Conservation (phyloP, 2,797 vertebrate genomes). For the Anableps anableps region DNA sequence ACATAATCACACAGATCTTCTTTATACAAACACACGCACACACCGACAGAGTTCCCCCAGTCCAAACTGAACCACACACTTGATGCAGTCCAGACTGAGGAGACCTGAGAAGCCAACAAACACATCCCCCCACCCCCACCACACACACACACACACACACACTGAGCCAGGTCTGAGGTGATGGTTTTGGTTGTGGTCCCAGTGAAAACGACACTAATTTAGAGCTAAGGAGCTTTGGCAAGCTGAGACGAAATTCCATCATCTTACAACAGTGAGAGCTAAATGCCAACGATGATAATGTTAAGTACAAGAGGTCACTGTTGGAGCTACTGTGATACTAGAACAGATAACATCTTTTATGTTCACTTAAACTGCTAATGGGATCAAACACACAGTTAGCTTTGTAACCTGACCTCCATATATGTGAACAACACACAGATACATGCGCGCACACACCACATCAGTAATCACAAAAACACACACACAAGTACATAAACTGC, state of each 20-base stretch:
- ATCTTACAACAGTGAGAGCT: slow-evolving; percentile 16
- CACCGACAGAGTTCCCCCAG: slow-evolving; percentile 14
- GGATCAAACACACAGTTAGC: slow-evolving; percentile 42
- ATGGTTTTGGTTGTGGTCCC: slow-evolving; percentile 73
- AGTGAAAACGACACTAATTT: slow-evolving; percentile 74
- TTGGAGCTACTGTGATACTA: slow-evolving; percentile 21
- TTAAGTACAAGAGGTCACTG: slow-evolving; percentile 8
- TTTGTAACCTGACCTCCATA: slow-evolving; percentile 42
- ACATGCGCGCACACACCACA: slow-evolving; percentile 8
- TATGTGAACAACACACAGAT: slow-evolving; percentile 16
- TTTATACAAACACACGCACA: slow-evolving; percentile 18
- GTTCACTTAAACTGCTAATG: slow-evolving; percentile 32
- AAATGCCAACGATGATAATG: slow-evolving; percentile 35
- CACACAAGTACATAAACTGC: slow-evolving; percentile 7
- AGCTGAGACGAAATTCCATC: slow-evolving; percentile 34
- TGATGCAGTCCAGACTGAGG: slow-evolving; percentile 72
- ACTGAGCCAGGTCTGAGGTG: slow-evolving; percentile 66
- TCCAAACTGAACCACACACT: slow-evolving; percentile 58
- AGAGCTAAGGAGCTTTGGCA: slow-evolving; percentile 62
- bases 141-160: slow-evolving; percentile 25
- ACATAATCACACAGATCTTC: slow-evolving; percentile 23
- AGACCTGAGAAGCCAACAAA: slow-evolving; percentile 60
- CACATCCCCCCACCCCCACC: neutral
- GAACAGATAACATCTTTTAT: slow-evolving; percentile 11
- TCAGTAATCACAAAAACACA: slow-evolving; percentile 6